These are phyloP conservation scores for Nyctibius grandis DNA, from an alignment of 2,797 vertebrate genomes.

Conservation along the genomic window DNA sequence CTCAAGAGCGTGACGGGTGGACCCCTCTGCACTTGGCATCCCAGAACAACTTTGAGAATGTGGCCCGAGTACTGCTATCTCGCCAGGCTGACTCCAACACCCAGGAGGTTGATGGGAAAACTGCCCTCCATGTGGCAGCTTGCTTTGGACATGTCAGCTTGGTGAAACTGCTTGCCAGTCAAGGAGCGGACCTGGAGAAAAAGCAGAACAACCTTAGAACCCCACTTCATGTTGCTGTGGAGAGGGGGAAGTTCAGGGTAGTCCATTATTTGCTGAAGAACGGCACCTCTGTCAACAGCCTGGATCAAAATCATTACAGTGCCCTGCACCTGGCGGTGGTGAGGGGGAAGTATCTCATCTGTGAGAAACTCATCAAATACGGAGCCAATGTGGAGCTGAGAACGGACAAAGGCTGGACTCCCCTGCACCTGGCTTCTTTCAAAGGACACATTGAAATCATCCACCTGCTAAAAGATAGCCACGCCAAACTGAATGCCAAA, in stretches of 20 bases:
- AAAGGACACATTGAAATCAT: conserved; percentile 78
- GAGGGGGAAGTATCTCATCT: conserved; percentile 81
- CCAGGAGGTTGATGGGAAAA: conserved; percentile 71
- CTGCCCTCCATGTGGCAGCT: conserved; percentile 81
- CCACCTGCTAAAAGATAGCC: conserved; percentile 74
- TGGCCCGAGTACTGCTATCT: conserved; percentile 81
- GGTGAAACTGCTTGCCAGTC: conserved; percentile 79
- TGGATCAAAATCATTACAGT: conserved; percentile 74
- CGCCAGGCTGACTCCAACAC: conserved; percentile 61
- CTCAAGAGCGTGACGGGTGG: conserved; percentile 79
- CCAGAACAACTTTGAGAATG: conserved; percentile 86
- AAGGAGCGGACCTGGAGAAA: conserved; percentile 76
- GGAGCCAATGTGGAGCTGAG: conserved; percentile 70
- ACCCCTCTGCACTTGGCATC: conserved; percentile 84
- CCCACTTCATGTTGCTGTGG: conserved; percentile 80
- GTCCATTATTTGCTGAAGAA: conserved; percentile 79
- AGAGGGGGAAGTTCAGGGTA: conserved; percentile 82
- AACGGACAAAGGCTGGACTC: conserved; percentile 82
- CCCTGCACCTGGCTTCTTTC: conserved; percentile 82
- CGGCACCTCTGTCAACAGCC: conserved; percentile 48
- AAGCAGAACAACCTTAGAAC: conserved; percentile 74
- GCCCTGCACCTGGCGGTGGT: conserved; percentile 82
- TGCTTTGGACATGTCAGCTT: conserved; percentile 81
- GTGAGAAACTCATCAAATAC: conserved; percentile 79
- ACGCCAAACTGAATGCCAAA: conserved; percentile 61